Evolutionary conservation across 2,113 vertebrate genomes (phyloP).

Genomic region (Synodontis membranacea): DNA sequence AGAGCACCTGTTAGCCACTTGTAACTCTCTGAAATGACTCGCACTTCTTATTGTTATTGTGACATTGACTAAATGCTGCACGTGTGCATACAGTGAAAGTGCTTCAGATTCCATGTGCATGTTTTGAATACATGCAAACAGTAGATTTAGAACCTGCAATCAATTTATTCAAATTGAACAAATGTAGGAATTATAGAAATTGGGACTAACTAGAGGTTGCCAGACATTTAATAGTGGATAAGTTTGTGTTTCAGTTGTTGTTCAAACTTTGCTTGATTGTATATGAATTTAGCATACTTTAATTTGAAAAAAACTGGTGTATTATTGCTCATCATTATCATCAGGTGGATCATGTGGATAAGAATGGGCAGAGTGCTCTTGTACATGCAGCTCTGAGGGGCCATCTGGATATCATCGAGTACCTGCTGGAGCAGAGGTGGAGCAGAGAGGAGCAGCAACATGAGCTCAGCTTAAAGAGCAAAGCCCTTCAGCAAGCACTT

Average conservation of each 20-base stretch:
- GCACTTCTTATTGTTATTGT: not conserved
- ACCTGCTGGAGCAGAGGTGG: slow-evolving; percentile 84
- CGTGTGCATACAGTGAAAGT: not conserved
- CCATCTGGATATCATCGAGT: slow-evolving; percentile 82
- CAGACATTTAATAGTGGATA: not conserved
- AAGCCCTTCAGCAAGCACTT: slow-evolving; percentile 88
- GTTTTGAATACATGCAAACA: not conserved
- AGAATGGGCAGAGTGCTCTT: slow-evolving; percentile 92
- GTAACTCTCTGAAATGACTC: not conserved
- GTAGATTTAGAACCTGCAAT: not conserved
- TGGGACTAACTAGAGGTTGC: not conserved
- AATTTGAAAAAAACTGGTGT: not conserved
- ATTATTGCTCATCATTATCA: not conserved
- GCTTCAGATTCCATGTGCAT: not conserved
- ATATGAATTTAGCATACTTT: not conserved
- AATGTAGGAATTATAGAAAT: not conserved
- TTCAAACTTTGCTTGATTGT: not conserved
- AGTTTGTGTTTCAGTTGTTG: not conserved
- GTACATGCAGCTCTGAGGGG: slow-evolving; percentile 91
- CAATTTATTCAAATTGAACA: not conserved
- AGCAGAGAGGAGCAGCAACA: slow-evolving; percentile 70
- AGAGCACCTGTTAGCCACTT: not conserved
- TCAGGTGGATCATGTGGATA: slow-evolving; percentile 89
- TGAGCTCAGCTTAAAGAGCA: slow-evolving; percentile 76
- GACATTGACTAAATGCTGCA: not conserved